These are phyloP conservation scores for Macrosteles quadrilineatus DNA, from an alignment of 1,140 invertebrate genomes.

Conservation along the genomic window DNA sequence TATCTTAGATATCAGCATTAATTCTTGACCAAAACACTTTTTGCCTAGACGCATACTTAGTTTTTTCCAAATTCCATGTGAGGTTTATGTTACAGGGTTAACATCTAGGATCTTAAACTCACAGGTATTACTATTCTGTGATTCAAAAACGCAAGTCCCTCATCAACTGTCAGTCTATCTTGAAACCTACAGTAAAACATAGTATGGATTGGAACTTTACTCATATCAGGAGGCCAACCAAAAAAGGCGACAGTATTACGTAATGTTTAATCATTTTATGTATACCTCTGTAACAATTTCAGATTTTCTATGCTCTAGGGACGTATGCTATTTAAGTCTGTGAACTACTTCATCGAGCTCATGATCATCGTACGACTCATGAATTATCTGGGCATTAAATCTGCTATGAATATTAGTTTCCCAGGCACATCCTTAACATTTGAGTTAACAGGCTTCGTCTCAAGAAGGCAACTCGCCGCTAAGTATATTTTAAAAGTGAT, in stretches of 20 bases:
- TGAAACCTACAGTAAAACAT: background rate
- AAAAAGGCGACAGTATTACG: background rate
- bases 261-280: background rate
- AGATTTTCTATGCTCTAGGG: background rate
- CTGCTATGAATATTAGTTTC: no score
- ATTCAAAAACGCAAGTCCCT: background rate
- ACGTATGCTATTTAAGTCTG: no score
- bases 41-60: background rate
- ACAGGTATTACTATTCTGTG: background rate
- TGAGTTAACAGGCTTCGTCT: no score
- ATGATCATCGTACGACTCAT: no score
- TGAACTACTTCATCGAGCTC: background rate
- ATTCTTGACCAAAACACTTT: background rate
- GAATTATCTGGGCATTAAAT: no score
- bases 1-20: background rate
- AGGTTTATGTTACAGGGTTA: background rate
- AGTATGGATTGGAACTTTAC: background rate
- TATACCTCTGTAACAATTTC: background rate
- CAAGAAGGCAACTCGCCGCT: no score
- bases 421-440: no score
- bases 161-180: background rate
- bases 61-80: background rate
- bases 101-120: background rate
- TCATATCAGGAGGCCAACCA: background rate
- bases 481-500: no score